Percentiles rank a stretch among this genome's conserved stretches.
These are phyloP conservation scores for Anhinga anhinga DNA, from an alignment of 2,113 vertebrate genomes.

Conservation along the genomic window DNA sequence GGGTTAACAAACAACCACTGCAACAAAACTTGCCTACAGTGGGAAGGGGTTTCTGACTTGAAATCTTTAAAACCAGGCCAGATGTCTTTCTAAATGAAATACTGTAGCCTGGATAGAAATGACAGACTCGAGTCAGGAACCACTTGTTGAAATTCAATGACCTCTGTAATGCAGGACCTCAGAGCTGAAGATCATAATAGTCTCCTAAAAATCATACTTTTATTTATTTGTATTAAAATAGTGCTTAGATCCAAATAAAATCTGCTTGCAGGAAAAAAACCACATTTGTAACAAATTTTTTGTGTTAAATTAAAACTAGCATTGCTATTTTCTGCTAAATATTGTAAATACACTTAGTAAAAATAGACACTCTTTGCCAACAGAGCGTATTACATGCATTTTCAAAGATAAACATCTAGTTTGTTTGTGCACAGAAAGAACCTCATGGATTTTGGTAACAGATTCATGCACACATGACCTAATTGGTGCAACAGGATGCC, in stretches of 20 bases:
- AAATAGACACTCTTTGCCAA: background rate
- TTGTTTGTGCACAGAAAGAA: background rate
- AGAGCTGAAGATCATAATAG: background rate
- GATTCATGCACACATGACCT: background rate
- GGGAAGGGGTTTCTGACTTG: background rate
- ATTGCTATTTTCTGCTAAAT: background rate
- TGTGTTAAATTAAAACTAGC: background rate
- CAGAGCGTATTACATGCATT: background rate
- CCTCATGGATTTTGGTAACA: background rate
- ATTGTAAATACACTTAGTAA: background rate
- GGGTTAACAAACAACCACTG: background rate
- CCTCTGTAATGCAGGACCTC: slow-evolving; percentile 28
- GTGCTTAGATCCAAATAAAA: background rate
- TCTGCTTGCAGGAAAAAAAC: background rate
- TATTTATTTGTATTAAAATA: slow-evolving; percentile 19
- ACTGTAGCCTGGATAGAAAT: background rate
- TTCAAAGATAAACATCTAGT: background rate
- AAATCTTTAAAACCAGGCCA: slow-evolving; percentile 44
- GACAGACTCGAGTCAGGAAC: background rate
- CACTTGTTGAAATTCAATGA: slow-evolving; percentile 59
- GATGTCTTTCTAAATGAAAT: slow-evolving; percentile 45
- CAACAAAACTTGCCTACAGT: background rate
- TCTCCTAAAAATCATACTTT: slow-evolving; percentile 1
- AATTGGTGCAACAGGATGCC: background rate
- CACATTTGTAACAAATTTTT: background rate